phyloP scores from a whole-genome alignment of 2,113 vertebrate species.

The Pseudolaguvia tuberculata region DNA sequence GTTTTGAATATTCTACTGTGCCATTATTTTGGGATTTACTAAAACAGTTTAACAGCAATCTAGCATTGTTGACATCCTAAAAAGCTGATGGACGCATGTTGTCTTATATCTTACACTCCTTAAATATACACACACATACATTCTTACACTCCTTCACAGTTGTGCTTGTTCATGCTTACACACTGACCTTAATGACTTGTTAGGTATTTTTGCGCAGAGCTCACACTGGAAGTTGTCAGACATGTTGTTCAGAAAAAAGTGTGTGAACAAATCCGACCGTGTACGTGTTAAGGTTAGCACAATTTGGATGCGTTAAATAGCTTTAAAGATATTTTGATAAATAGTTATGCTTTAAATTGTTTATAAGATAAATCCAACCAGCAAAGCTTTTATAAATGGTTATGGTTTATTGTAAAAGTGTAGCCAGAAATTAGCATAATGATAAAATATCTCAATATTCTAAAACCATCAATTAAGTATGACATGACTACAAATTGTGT shows the following conservation, averaged over 20 bases:
- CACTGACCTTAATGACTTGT: constrained; percentile 19
- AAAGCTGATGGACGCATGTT: neutral
- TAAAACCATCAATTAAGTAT: neutral
- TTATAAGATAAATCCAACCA: too few species aligned
- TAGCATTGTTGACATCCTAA: neutral
- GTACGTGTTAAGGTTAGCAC: neutral
- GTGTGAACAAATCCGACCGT: constrained; percentile 6
- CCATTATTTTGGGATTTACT: neutral
- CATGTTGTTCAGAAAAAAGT: neutral
- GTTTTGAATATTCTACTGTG: neutral
- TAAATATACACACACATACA: neutral
- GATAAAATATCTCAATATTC: neutral
- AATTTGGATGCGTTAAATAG: neutral
- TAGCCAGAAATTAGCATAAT: neutral
- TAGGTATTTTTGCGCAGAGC: constrained; percentile 12
- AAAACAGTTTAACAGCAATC: neutral
- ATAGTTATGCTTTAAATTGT: neutral
- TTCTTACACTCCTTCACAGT: neutral
- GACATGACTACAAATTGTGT: neutral
- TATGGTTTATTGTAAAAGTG: neutral
- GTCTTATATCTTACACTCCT: neutral
- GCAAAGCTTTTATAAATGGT: neutral
- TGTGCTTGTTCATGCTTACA: constrained; percentile 11
- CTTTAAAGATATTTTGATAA: neutral
- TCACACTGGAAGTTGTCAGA: constrained; percentile 4